Base-by-base conservation (phyloP, 2,888 invertebrate genomes). In the Limnephilus auricula region DNA sequence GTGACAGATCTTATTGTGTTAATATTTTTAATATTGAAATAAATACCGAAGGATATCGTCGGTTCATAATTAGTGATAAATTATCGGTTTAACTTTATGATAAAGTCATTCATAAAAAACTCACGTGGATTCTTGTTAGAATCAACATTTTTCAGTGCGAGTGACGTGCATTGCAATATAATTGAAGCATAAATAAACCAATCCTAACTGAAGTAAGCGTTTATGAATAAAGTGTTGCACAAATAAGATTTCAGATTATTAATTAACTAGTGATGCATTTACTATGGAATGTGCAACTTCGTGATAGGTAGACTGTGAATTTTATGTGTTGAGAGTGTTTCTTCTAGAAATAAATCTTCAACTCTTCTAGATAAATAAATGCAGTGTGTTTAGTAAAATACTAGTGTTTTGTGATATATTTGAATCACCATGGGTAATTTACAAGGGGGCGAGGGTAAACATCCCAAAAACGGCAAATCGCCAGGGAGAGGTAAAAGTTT, bases 401-500 rank as follows among this genome's bases (percentile, higher is more conserved):
- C 25, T 25, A 65, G 65, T 65, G 50, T 25, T 25, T 65, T 65
- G 65, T 65, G 65, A 65, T 25, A 65, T 65, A n/a, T n/a, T 65
- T n/a, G 6, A 65, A 65, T 25, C 25, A n/a, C 83, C 93, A 96
- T 96, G 96, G 96, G 96, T 31, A 96, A 96, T 93, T 95, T 94
- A 93, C 96, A 96, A 94, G 94, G 95, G 45, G 95, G 95, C 92
- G 94, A 94, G 91, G 95, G 95, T 93, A 96, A 96, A 94, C 95
- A 95, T 93, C 93, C 94, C 82, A 96, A 96, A 94, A 94, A 95
- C 65, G 95, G 96, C 91, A 96, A 96, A 94, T 95, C 96, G n/a
- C 96, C 96, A n/a, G 95, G 96, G 6, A 96, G 96, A 94, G 94
- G 95, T 93, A 96, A 96, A 95, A 95, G 95, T 94, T 96, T 96